Evolutionary conservation across 2,113 vertebrate genomes (phyloP).

Genomic region (Emydura subglobosa): DNA sequence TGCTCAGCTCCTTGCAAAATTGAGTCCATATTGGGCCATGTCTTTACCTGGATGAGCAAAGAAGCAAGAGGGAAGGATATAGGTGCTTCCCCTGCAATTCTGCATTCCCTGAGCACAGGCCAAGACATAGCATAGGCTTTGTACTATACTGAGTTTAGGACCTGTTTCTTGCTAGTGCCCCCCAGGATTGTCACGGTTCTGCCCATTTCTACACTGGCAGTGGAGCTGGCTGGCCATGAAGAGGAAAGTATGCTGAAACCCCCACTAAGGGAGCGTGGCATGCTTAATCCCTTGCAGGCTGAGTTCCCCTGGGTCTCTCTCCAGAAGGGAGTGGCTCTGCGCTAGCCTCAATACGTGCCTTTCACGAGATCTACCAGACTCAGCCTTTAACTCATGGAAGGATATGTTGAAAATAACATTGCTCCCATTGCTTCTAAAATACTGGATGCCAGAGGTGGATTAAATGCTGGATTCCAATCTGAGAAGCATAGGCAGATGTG

Average conservation of each 20-base stretch:
- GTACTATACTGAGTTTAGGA: neutral
- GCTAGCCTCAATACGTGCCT: neutral
- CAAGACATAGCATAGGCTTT: neutral
- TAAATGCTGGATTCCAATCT: neutral
- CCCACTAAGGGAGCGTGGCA: neutral
- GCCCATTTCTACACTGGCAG: neutral
- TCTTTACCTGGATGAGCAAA: neutral
- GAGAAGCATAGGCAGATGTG: neutral
- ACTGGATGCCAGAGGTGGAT: neutral
- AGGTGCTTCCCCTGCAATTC: too few relatives aligned
- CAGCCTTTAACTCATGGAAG: neutral
- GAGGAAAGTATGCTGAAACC: neutral
- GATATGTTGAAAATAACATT: neutral
- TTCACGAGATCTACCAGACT: neutral
- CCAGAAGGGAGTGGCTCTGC: neutral
- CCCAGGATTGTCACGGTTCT: neutral
- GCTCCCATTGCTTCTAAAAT: neutral
- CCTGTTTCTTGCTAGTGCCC: neutral
- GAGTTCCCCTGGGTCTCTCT: neutral
- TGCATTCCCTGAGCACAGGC: neutral
- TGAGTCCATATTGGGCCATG: neutral
- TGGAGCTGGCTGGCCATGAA: neutral
- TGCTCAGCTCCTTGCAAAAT: neutral
- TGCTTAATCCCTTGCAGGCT: neutral
- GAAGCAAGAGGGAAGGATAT: too few relatives aligned